Evolutionary conservation across 2,113 vertebrate genomes (phyloP), one percentile per base, ranked within the genome.

Genomic region (Bubo blakistoni): DNA sequence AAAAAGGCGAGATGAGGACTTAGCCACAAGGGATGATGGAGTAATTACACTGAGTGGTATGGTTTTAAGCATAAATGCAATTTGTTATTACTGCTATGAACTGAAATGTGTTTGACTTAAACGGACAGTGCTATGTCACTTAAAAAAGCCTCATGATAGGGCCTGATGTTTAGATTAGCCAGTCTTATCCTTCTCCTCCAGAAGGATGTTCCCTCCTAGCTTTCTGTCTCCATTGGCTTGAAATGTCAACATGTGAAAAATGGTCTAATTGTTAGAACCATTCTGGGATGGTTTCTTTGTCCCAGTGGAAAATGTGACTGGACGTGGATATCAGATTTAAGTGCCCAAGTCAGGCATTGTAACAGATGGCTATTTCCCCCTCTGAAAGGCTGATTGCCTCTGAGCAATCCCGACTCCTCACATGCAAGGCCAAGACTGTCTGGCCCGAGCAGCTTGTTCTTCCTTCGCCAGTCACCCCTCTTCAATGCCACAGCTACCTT

Each of bases 1-100:
- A 85, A 95, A 96, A 92, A 92, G 44, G 66, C 0, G 0, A 52
- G 70, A 44, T 65, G 49, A 91, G 63, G 78, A 91, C 36, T 94
- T 79, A 85, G 40, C 40, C 73, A 65, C 40, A 46, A 91, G 80
- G 51, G 69, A 86, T 91, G 92, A 54, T 1, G 8, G 34, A 89
- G 66, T 87, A 95, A 95, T 96, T 96, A 94, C 86, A 89, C 25
- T 42, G 63, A 91, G 58, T 70, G 38, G n/a, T 66, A 46, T 1
- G 3, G 36, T 66, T 95, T 94, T 79, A 92, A 96, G 49, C 52
- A 51, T 55, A 84, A 94, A 70, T 70, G 36, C 32, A 72, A 81
- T 91, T 92, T 94, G 44, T 81, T 81, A 55, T 82, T 81, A 91
- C 69, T 10, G 4, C 34, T 89, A 65, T 73, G 78, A 92, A 77